Evolutionary conservation across 2,888 invertebrate genomes (phyloP).

Genomic region (Coenonympha arcania): DNA sequence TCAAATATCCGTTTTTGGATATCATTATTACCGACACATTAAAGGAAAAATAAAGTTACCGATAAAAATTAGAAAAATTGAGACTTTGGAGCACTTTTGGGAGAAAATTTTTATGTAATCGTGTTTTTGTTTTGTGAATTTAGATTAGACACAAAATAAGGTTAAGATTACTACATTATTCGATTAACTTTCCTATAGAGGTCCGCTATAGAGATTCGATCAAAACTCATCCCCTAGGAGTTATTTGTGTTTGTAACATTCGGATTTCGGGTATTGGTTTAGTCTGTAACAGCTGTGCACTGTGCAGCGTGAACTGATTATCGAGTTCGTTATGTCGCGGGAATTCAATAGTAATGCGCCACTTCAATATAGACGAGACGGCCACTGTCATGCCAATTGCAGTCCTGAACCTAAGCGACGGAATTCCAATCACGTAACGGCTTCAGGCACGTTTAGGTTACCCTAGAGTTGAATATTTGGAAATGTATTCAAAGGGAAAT

Average conservation of each 20-base stretch:
- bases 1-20: no score
- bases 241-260: not conserved
- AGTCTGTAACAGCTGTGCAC: conserved; percentile 5
- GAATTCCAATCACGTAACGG: conserved; percentile 3
- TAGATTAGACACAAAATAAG: no score
- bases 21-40: no score
- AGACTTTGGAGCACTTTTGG: no score
- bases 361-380: no score
- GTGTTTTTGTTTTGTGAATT: no score
- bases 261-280: not conserved
- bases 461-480: not conserved
- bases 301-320: conserved; percentile 6
- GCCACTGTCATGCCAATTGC: conserved; percentile 7
- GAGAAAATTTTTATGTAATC: no score
- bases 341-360: conserved; percentile 2
- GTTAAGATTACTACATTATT: no score
- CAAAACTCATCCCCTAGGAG: not conserved
- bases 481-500: not conserved
- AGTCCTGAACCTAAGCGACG: not conserved
- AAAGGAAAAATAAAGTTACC: no score
- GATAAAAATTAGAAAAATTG: no score
- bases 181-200: no score
- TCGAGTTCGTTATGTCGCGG: not conserved
- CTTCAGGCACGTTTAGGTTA: conserved; percentile 2
- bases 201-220: not conserved